phyloP scores from a whole-genome alignment of 2,113 vertebrate genomes.

The Anoplopoma fimbria region DNA sequence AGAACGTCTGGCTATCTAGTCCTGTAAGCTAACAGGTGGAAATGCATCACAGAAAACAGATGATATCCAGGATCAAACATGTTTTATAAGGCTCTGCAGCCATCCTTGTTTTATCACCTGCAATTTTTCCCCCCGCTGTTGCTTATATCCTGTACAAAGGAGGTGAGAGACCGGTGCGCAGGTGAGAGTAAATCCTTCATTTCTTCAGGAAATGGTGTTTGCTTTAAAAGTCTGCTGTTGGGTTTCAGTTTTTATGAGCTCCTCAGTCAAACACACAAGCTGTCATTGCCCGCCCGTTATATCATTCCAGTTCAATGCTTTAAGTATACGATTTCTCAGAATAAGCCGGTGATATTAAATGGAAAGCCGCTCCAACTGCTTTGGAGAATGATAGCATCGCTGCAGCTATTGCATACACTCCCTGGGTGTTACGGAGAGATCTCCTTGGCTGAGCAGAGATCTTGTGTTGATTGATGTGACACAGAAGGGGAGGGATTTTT shows the following conservation, averaged over 20 bases:
- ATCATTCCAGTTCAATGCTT: slow-evolving; percentile 57
- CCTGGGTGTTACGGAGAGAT: slow-evolving; percentile 34
- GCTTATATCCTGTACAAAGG: neutral
- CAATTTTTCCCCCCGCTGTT: slow-evolving; percentile 20
- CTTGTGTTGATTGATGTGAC: slow-evolving; percentile 40
- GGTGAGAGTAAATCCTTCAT: slow-evolving; percentile 52
- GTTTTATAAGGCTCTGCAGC: slow-evolving; percentile 33
- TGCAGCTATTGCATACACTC: slow-evolving; percentile 44
- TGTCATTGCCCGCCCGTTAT: slow-evolving; percentile 41
- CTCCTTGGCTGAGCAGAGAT: slow-evolving; percentile 31
- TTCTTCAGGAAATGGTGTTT: slow-evolving; percentile 53
- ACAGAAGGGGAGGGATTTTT: neutral
- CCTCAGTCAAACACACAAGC: slow-evolving; percentile 56
- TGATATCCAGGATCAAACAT: slow-evolving; percentile 43
- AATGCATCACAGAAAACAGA: slow-evolving; percentile 22
- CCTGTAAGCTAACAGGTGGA: slow-evolving; percentile 17
- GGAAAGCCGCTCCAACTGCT: slow-evolving; percentile 49
- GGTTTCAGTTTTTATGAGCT: slow-evolving; percentile 38
- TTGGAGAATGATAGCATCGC: slow-evolving; percentile 52
- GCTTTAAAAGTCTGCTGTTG: slow-evolving; percentile 30
- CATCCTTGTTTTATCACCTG: slow-evolving; percentile 14
- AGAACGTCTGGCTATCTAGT: neutral
- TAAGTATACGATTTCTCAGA: slow-evolving; percentile 60
- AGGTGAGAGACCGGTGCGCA: slow-evolving; percentile 7
- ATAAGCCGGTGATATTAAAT: slow-evolving; percentile 61